phyloP scores from a whole-genome alignment of 2,113 vertebrate genomes.

The Xyliphius kryptos region DNA sequence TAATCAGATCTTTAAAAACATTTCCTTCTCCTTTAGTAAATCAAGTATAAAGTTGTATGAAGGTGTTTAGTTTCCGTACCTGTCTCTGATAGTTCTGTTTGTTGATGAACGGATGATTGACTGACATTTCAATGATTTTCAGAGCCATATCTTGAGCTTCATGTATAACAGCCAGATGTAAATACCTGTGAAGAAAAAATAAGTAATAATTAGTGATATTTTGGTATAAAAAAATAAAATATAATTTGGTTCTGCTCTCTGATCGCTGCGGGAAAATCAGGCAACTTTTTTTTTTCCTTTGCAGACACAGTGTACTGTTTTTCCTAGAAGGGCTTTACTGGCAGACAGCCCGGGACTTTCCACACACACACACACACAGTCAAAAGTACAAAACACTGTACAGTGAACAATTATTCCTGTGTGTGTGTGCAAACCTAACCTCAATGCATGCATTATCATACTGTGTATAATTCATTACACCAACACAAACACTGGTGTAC shows the following conservation, averaged over 20 bases:
- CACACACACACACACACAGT: conserved; percentile 46
- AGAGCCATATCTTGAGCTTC: conserved; percentile 75
- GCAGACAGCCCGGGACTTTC: conserved; percentile 93
- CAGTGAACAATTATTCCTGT: too few relatives aligned
- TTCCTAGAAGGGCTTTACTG: conserved; percentile 60
- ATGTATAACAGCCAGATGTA: conserved; percentile 92
- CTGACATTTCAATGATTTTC: conserved; percentile 71
- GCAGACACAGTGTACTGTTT: conserved; percentile 37
- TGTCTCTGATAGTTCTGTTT: conserved; percentile 90
- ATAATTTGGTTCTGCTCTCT: not conserved
- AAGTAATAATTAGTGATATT: not conserved
- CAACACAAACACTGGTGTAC: too few relatives aligned
- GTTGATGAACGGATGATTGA: conserved; percentile 77
- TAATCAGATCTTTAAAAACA: conserved; percentile 6
- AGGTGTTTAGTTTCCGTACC: conserved; percentile 57
- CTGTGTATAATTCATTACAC: too few relatives aligned
- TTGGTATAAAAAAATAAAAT: too few relatives aligned
- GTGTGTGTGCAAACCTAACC: too few relatives aligned
- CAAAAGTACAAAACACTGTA: conserved; percentile 44
- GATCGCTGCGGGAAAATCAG: not conserved
- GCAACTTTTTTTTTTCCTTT: conserved; percentile 36
- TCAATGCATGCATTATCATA: too few relatives aligned
- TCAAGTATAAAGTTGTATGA: too few relatives aligned
- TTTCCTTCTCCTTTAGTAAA: too few relatives aligned
- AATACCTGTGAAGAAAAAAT: conserved; percentile 65